phyloP scores from a whole-genome alignment of 2,888 invertebrate species.

The Ashinkailepas kermadecensis region DNA sequence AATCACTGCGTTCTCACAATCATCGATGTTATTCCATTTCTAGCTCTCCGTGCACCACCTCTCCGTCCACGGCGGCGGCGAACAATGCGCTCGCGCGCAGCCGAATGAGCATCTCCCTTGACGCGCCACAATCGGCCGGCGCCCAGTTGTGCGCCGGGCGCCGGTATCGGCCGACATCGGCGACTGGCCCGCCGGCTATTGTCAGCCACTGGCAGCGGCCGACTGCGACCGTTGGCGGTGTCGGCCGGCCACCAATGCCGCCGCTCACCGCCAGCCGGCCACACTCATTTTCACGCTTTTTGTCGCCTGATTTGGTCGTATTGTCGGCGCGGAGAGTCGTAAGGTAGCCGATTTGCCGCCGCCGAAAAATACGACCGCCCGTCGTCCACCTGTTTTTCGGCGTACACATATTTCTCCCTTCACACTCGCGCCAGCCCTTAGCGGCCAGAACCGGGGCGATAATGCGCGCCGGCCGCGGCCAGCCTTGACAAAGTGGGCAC shows the following conservation, averaged over 20 bases:
- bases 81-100: too few relatives aligned
- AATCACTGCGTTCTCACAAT: too few relatives aligned
- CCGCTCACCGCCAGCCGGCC: neutral
- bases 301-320: neutral
- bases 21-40: too few relatives aligned
- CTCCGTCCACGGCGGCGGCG: too few relatives aligned
- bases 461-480: neutral
- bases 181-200: too few relatives aligned
- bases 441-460: neutral
- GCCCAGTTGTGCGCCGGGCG: too few relatives aligned
- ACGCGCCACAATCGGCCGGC: too few relatives aligned
- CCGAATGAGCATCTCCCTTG: too few relatives aligned
- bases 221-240: too few relatives aligned
- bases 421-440: neutral
- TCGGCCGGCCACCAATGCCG: neutral
- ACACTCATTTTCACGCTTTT: neutral
- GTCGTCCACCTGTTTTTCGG: slow-evolving; percentile 3
- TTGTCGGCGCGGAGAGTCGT: neutral
- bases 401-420: neutral
- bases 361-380: neutral
- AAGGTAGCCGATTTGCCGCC: slow-evolving; percentile 16
- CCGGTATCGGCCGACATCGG: too few relatives aligned
- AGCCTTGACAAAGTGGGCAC: neutral
- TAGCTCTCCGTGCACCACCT: too few relatives aligned
- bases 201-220: too few relatives aligned